Base-by-base conservation (phyloP, 2,797 vertebrate genomes). In the Oryzias dopingdopingensis region DNA sequence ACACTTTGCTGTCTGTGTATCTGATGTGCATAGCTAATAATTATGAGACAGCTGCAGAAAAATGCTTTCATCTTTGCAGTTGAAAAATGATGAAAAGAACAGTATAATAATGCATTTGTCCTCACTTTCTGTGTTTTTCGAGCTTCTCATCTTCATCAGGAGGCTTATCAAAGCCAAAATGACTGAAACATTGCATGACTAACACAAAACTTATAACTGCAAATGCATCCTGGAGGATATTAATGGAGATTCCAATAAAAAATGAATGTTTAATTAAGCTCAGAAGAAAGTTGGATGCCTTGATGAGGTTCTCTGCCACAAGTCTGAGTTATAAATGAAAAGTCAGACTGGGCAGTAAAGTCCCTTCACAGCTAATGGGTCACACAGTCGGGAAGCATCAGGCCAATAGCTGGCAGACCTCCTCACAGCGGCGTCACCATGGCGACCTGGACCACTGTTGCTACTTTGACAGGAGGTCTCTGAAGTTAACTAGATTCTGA, bases 401-500 rank as follows among this genome's bases (percentile, higher is more conserved):
- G 50, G 42, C 47, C 29, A 23, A 47, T 18, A 51, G 66, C 45
- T 51, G 44, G 63, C 42, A 18, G 42, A 55, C 40, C 53, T 59
- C 40, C 2, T 58, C 42, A 51, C 42, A 44, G 63, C 45, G 18
- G 58, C 42, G 37, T 54, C 49, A 16, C 51, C 37, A 4, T 12
- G 46, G 44, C 52, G 32, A 41, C 49, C 63, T 67, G n/a, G 14
- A 56, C 61, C 66, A 47, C 46, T 4, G 56, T 43, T 41, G 23
- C 56, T 52, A 57, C 52, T 72, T 44, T 74, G 80, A 83, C 76
- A 81, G 74, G 46, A 77, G 76, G 74, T 81, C 72, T 74, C 52
- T 16, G 48, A 74, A 81, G 83, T 89, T 80, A 88, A 88, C 72
- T 55, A 81, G 56, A 84, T 85, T 81, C 80, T 74, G 53, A 76